These are phyloP conservation scores for Thereva nobilitata DNA, from an alignment of 2,888 invertebrate species.

Conservation along the genomic window DNA sequence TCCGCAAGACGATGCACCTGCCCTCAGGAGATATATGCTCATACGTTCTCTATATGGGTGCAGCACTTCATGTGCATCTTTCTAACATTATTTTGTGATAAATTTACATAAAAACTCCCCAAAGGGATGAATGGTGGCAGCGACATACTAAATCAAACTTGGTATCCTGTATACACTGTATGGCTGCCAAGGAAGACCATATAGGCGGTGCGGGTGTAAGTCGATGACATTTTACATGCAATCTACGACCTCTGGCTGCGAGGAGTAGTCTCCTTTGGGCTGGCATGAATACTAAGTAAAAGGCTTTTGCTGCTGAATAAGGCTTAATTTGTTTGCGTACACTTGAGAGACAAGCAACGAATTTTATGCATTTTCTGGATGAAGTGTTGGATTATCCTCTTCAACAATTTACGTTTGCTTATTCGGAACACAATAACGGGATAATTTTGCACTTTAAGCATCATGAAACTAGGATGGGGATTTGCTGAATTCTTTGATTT, in stretches of 20 bases:
- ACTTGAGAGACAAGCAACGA: conserved; percentile 43
- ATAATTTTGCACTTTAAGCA: conserved; percentile 35
- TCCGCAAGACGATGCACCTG: conserved; percentile 3
- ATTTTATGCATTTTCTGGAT: conserved; percentile 42
- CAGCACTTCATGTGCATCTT: conserved; percentile 3
- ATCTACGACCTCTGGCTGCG: conserved; percentile 18
- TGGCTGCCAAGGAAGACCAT: not conserved
- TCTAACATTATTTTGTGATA: conserved; percentile 23
- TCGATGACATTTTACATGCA: conserved; percentile 33
- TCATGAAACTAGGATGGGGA: conserved; percentile 8
- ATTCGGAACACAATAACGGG: conserved; percentile 36
- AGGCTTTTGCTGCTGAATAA: conserved; percentile 40
- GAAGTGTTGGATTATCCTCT: conserved; percentile 43
- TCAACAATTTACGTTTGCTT: conserved; percentile 43
- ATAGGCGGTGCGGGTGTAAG: conserved; percentile 10
- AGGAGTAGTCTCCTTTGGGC: conserved; percentile 19
- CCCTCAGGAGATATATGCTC: conserved; percentile 2
- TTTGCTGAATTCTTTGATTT: not conserved
- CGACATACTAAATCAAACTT: conserved; percentile 14
- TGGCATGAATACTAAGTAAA: conserved; percentile 32
- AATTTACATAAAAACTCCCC: conserved; percentile 27
- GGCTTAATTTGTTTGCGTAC: conserved; percentile 43
- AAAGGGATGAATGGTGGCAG: conserved; percentile 6
- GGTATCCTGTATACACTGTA: conserved; percentile 1
- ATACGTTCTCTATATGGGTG: not conserved